Evolutionary conservation across 1,140 invertebrate species (phyloP).

Genomic region (Ditylenchus dipsaci): DNA sequence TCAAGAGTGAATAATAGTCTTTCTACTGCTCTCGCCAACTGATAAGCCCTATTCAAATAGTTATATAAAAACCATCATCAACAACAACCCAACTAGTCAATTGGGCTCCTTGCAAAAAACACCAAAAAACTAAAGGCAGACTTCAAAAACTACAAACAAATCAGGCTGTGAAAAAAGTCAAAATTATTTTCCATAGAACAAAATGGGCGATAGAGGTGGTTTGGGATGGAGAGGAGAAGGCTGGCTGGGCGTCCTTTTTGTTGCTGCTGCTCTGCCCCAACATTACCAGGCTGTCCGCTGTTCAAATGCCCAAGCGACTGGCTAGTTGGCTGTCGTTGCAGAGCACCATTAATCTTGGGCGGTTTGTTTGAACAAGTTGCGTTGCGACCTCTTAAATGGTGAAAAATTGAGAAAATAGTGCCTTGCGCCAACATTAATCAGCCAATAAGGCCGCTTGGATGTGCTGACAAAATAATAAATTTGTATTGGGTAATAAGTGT

Average conservation of each 20-base stretch:
- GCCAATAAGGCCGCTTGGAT: neutral
- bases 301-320: constrained; percentile 1
- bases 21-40: too few relatives aligned
- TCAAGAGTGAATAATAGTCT: too few relatives aligned
- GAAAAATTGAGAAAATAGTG: constrained; percentile 1
- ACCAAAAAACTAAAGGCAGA: too few relatives aligned
- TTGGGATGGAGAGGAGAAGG: neutral
- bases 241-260: neutral
- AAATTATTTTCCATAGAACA: neutral
- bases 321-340: neutral
- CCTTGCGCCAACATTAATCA: neutral
- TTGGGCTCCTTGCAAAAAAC: too few relatives aligned
- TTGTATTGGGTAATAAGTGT: neutral
- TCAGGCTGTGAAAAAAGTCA: neutral
- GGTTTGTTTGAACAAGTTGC: constrained; percentile 6
- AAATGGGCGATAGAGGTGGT: neutral
- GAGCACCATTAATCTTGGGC: constrained; percentile 1
- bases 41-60: too few relatives aligned
- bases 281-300: neutral
- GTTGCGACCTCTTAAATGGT: neutral
- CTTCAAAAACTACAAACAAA: neutral
- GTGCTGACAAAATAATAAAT: neutral
- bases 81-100: too few relatives aligned
- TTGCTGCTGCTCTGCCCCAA: neutral
- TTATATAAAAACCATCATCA: too few relatives aligned